These are phyloP conservation scores for Asobara japonica DNA, from an alignment of 1,140 invertebrate genomes.

Conservation along the genomic window DNA sequence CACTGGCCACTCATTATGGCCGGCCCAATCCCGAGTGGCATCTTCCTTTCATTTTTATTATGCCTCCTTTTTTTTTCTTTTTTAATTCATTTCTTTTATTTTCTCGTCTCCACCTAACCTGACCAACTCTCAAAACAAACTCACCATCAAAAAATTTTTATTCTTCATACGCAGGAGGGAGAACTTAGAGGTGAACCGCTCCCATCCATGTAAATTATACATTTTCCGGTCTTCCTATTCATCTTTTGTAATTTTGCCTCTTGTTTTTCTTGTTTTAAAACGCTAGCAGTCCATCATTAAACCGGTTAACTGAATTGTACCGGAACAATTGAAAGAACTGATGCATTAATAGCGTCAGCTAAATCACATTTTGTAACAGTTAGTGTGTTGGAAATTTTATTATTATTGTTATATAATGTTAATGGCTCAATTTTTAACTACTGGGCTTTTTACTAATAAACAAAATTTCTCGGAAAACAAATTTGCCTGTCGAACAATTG, in stretches of 20 bases:
- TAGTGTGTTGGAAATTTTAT: no score
- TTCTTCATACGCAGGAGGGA: slow-evolving; percentile 18
- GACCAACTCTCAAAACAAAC: slow-evolving; percentile 49
- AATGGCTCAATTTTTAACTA: no score
- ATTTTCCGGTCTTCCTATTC: slow-evolving; percentile 12
- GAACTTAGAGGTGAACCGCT: background rate
- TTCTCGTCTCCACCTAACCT: background rate
- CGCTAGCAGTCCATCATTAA: no score
- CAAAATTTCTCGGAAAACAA: no score
- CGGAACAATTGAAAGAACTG: no score
- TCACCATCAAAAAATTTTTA: slow-evolving; percentile 51
- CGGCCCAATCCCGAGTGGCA: slow-evolving; percentile 46
- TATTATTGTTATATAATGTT: no score
- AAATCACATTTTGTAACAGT: no score
- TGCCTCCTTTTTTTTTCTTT: background rate
- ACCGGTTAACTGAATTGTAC: no score
- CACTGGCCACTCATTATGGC: slow-evolving; percentile 61
- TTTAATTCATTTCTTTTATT: slow-evolving; percentile 5
- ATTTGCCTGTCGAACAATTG: no score
- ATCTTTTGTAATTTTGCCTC: background rate
- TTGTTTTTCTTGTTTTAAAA: slow-evolving; percentile 23
- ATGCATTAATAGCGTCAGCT: no score
- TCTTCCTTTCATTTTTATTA: slow-evolving; percentile 30
- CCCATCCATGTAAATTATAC: slow-evolving; percentile 26
- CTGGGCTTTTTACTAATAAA: no score